Evolutionary conservation across 2,888 invertebrate species (phyloP), one percentile per base, ranked within the genome.

Genomic region (Lutraria lutraria): DNA sequence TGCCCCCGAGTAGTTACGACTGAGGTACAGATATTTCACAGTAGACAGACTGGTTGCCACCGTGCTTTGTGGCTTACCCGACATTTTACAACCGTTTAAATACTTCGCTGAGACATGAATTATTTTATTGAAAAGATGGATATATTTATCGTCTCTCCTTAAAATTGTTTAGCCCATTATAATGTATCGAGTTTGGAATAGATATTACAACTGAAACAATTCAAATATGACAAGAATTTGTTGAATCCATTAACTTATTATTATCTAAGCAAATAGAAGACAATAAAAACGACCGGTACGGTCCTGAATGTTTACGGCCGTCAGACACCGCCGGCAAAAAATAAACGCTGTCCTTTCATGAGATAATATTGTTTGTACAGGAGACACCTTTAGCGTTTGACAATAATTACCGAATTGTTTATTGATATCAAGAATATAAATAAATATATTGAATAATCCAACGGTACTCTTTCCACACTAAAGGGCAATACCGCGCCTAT

Each of bases 371-470:
- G 16, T 81, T 12, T 53, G 16, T 53, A 52, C 52, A 43, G 25
- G 72, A 68, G 63, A 84, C 60, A 84, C 60, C 34, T 53, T 25
- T 25, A 72, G 34, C 34, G 52, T n/a, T 52, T 15, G 19, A 52
- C 63, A 84, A 43, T 72, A 53, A 52, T 84, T 52, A 31, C 53
- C 76, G 76, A 76, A 63, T 68, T 84, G 72, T 84, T 84, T 68
- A 68, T 84, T 68, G 68, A 52, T n/a, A 68, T 63, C 34, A 53
- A 53, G 53, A 63, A 68, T 72, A 63, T 43, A 31, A 63, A 84
- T 63, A 54, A 52, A 81, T 34, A 31, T 79, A 19, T 31, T 54
- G 76, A 52, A 34, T 76, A 79, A 34, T 34, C 19, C 34, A 76
- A 31, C 1, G 19, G 76, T 76, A 76, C 31, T 76, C 31, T 76